These are phyloP conservation scores for Periophthalmodon schlosseri DNA, from an alignment of 2,113 vertebrate species.

Conservation along the genomic window DNA sequence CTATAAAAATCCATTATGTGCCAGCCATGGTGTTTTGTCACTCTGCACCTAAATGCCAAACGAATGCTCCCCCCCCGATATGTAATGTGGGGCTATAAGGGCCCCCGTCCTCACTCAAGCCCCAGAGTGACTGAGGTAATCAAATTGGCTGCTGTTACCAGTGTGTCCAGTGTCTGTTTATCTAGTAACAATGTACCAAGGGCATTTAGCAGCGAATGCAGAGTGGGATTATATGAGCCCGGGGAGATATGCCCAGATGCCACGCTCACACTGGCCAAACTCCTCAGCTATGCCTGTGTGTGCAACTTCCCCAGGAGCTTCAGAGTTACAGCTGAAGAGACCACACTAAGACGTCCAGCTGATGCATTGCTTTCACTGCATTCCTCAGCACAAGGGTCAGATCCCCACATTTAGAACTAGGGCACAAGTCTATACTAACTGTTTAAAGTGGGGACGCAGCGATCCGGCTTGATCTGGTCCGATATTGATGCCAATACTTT, in stretches of 20 bases:
- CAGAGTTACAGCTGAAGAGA: slow-evolving; percentile 69
- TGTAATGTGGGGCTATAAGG: slow-evolving; percentile 50
- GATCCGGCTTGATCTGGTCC: no score
- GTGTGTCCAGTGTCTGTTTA: slow-evolving; percentile 78
- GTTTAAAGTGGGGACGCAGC: no score
- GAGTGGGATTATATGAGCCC: slow-evolving; percentile 75
- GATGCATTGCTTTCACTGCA: slow-evolving; percentile 73
- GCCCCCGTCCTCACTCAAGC: slow-evolving; percentile 58
- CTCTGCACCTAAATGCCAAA: slow-evolving; percentile 23
- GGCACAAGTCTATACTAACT: slow-evolving; percentile 30
- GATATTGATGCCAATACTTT: no score
- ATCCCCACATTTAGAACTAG: slow-evolving; percentile 58
- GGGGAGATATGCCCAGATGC: slow-evolving; percentile 81
- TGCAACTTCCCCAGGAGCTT: slow-evolving; percentile 72
- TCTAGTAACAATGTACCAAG: slow-evolving; percentile 83
- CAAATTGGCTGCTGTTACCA: slow-evolving; percentile 67
- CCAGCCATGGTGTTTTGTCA: slow-evolving; percentile 26
- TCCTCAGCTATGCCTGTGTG: slow-evolving; percentile 75
- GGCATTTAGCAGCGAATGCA: slow-evolving; percentile 79
- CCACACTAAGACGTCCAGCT: slow-evolving; percentile 66
- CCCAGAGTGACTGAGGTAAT: slow-evolving; percentile 69
- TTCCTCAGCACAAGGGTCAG: slow-evolving; percentile 57
- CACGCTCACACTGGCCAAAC: slow-evolving; percentile 74
- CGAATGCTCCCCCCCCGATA: slow-evolving; percentile 36
- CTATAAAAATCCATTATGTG: slow-evolving; percentile 11